These are phyloP conservation scores for Ondatra zibethicus DNA, from an alignment of 2,113 vertebrate species.

Conservation along the genomic window DNA sequence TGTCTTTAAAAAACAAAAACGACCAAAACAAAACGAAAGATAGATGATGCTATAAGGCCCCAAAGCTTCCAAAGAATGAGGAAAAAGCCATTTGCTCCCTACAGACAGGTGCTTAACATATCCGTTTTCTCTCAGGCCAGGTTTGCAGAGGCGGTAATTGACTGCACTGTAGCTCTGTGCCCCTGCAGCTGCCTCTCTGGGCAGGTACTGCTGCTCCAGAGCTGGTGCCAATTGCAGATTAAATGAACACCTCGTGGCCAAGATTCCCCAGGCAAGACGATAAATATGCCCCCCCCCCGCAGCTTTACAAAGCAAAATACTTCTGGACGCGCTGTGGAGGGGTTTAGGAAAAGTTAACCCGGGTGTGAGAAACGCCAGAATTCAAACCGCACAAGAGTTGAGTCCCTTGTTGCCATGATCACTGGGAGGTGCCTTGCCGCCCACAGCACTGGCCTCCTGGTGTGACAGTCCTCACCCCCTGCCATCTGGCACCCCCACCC, in stretches of 20 bases:
- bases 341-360: not conserved
- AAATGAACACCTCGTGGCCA: not conserved
- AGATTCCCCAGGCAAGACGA: not conserved
- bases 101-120: not conserved
- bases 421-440: not conserved
- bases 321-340: not conserved
- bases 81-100: not conserved
- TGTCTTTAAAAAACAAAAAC: not conserved
- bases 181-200: not conserved
- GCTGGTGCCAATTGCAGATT: rapidly evolving
- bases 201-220: not conserved
- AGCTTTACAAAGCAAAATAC: not conserved
- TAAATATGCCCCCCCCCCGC: no score
- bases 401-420: not conserved
- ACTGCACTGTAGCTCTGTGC: not conserved
- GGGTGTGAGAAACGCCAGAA: not conserved
- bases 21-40: not conserved
- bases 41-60: not conserved
- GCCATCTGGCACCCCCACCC: not conserved
- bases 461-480: not conserved
- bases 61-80: not conserved
- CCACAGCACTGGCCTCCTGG: rapidly evolving
- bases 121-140: not conserved
- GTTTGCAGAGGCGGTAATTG: not conserved
- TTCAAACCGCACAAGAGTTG: not conserved